Evolutionary conservation across 53 echinoderm and acorn worm species (phyloP).

Genomic region (Antedon mediterranea): DNA sequence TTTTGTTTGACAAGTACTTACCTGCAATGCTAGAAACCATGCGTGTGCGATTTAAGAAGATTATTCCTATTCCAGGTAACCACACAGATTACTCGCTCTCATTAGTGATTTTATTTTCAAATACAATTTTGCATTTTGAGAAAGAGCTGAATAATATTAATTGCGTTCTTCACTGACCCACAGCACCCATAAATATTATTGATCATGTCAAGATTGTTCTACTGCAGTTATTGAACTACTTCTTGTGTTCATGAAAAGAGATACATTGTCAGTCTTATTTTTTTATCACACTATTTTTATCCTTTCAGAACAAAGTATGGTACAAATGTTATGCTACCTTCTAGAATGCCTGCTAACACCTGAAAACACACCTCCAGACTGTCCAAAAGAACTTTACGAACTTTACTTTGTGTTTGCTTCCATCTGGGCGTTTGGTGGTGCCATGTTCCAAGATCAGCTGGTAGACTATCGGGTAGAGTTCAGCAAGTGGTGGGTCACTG

Average conservation of each 20-base stretch:
- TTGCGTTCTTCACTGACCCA: no score
- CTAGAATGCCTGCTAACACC: constrained; percentile 85
- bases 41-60: constrained; percentile 93
- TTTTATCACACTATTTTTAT: not conserved
- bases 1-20: constrained; percentile 96
- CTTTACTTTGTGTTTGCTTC: constrained; percentile 98
- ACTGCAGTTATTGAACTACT: no score
- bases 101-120: not conserved
- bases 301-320: constrained; percentile 92
- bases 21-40: constrained; percentile 51
- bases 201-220: no score
- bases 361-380: constrained; percentile 97
- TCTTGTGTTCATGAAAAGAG: no score
- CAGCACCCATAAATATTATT: no score
- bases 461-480: constrained; percentile 91
- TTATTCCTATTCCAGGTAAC: constrained; percentile 93
- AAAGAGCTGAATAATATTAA: no score
- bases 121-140: no score
- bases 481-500: constrained; percentile 96
- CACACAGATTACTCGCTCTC: not conserved
- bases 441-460: constrained; percentile 99
- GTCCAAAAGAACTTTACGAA: constrained; percentile 93
- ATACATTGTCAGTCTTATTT: no score
- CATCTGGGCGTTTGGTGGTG: constrained; percentile 96
- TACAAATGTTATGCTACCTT: constrained; percentile 96